Evolutionary conservation across 2,888 invertebrate species (phyloP).

Genomic region (Caenorhabditis uteleia): DNA sequence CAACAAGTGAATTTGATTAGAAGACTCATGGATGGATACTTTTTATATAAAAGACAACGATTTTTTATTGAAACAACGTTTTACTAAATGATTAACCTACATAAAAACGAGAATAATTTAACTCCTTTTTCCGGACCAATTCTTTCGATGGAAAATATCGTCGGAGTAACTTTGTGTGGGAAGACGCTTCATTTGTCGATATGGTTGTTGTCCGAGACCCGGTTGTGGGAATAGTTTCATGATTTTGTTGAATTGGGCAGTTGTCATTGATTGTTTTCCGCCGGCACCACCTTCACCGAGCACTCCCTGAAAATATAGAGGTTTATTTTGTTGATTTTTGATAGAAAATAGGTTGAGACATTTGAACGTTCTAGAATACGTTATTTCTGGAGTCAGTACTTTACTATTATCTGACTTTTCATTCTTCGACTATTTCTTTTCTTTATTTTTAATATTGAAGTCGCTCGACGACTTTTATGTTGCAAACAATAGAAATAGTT

Average conservation of each 20-base stretch:
- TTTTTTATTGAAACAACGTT: no score
- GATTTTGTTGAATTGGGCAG: conserved; percentile 64
- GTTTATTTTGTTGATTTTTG: background rate
- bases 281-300: conserved; percentile 52
- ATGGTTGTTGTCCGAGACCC: conserved; percentile 57
- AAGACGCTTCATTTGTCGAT: conserved; percentile 61
- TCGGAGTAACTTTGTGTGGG: conserved; percentile 63
- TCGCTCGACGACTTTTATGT: no score
- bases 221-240: conserved; percentile 65
- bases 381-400: no score
- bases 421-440: no score
- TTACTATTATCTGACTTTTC: no score
- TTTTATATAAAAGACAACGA: no score
- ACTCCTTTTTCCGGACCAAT: conserved; percentile 53
- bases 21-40: background rate
- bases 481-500: no score
- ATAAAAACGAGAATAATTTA: conserved; percentile 12
- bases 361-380: no score
- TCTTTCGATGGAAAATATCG: conserved; percentile 61
- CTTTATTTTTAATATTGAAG: no score
- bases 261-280: conserved; percentile 43
- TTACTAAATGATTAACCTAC: no score
- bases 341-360: no score
- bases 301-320: conserved; percentile 42
- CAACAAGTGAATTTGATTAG: conserved; percentile 7